Base-by-base conservation (phyloP, 1,140 invertebrate genomes). In the Helicoverpa zea region DNA sequence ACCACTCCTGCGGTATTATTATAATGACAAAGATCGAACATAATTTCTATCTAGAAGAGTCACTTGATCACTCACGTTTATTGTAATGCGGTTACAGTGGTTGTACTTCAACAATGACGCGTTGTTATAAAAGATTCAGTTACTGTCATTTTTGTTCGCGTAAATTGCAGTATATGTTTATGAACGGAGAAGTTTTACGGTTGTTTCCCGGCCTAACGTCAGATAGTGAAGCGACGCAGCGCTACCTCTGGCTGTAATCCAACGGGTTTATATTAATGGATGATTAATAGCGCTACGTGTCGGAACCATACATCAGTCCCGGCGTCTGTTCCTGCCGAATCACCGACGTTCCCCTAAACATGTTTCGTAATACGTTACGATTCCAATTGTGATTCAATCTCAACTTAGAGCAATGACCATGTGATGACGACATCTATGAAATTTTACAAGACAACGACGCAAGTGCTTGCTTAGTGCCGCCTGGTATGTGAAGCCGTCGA, bases 201-300 rank as follows among this genome's bases (percentile, higher is more conserved):
- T 23, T 61, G 82, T 84, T 87, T 87, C 81, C 81, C 78, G 81
- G 79, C 23, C 5, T 49, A 75, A 58, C 9, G 35, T n/a, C n/a
- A 14, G n/a, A 84, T 86, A 88, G 83, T 87, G 86, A 81, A 89
- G 23, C 23, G 74, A 78, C 59, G 68, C 70, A 68, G 80, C 72
- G 74, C 76, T 82, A 83, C 81, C 75, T 87, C 80, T 90, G 88
- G 89, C 88, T 54, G 49, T 78, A 85, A 82, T 88, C 89, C 89
- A 90, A 84, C 75, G 16, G 49, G 56, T 82, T 83, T 85, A 81
- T 84, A 89, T 86, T 84, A 81, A 61, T 80, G 64, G 72, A 83
- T 86, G 86, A 89, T 86, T 87, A 87, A 88, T 87, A 85, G 35
- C 78, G 58, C 49, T 59, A 72, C 63, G 70, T 49, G 7, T 54